Evolutionary conservation across 1,140 invertebrate species (phyloP).

Genomic region (Asbolus verrucosus): DNA sequence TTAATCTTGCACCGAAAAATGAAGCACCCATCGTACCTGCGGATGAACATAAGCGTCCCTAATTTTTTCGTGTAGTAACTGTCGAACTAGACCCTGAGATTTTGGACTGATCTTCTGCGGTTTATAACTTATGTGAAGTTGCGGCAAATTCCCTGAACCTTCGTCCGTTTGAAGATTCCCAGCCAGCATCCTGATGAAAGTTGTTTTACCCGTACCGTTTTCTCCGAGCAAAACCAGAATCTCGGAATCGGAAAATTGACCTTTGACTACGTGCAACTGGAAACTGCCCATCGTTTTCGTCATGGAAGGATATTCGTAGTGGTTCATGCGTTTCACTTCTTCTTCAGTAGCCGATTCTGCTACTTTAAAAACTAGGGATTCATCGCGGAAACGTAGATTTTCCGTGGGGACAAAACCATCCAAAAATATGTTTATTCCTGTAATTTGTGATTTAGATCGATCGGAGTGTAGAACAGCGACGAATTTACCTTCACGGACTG

Average conservation of each 20-base stretch:
- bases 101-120: conserved; percentile 99
- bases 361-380: conserved; percentile 97
- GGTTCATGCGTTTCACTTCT: conserved; percentile 96
- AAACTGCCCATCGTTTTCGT: conserved; percentile 89
- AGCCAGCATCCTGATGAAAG: conserved; percentile 98
- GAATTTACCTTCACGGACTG: conserved; percentile 91
- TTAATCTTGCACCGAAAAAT: conserved; percentile 30
- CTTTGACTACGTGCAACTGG: conserved; percentile 82
- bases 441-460: conserved; percentile 45
- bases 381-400: conserved; percentile 97
- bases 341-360: conserved; percentile 98
- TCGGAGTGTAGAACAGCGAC: too few relatives aligned
- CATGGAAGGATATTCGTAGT: conserved; percentile 95
- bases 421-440: conserved; percentile 98
- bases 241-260: conserved; percentile 99
- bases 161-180: conserved; percentile 94
- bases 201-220: conserved; percentile 99
- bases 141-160: conserved; percentile 87
- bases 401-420: conserved; percentile 99
- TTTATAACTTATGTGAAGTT: conserved; percentile 98
- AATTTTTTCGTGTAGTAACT: conserved; percentile 95
- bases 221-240: conserved; percentile 98
- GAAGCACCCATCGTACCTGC: conserved; percentile 73
- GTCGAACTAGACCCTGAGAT: conserved; percentile 91
- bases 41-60: conserved; percentile 97